Percentiles rank a stretch among this genome's conserved stretches.
These are phyloP conservation scores for Folsomia manolachei DNA, from an alignment of 2,888 invertebrate genomes.

Conservation along the genomic window DNA sequence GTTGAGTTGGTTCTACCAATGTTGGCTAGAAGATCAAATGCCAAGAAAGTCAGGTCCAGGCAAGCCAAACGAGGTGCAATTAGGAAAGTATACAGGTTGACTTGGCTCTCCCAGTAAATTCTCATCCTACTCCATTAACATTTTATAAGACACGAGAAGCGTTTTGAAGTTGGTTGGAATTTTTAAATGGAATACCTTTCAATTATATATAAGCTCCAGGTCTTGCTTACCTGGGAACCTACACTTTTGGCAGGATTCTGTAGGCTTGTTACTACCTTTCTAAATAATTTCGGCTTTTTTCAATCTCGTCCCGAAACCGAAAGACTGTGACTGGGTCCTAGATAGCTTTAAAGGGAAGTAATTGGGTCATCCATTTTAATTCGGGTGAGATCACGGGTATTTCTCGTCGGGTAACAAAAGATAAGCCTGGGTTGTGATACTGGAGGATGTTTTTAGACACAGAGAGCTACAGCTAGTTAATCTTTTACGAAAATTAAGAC, in stretches of 20 bases:
- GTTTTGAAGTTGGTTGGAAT: neutral
- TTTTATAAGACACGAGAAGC: neutral
- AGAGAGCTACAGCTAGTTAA: too few species aligned
- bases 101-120: too few species aligned
- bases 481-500: neutral
- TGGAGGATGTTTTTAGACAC: too few species aligned
- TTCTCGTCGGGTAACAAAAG: too few species aligned
- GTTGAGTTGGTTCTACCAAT: too few species aligned
- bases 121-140: neutral
- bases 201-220: neutral
- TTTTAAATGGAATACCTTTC: neutral
- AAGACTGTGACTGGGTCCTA: neutral
- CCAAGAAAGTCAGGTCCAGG: neutral
- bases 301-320: too few species aligned
- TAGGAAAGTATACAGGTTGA: neutral
- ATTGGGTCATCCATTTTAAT: neutral
- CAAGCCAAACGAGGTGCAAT: neutral
- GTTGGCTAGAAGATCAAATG: neutral
- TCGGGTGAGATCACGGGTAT: too few species aligned
- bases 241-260: too few species aligned
- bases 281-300: neutral
- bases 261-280: too few species aligned
- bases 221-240: neutral
- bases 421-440: too few species aligned
- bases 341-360: neutral